Base-by-base conservation (phyloP, 2,113 vertebrate genomes). In the Labrus mixtus region DNA sequence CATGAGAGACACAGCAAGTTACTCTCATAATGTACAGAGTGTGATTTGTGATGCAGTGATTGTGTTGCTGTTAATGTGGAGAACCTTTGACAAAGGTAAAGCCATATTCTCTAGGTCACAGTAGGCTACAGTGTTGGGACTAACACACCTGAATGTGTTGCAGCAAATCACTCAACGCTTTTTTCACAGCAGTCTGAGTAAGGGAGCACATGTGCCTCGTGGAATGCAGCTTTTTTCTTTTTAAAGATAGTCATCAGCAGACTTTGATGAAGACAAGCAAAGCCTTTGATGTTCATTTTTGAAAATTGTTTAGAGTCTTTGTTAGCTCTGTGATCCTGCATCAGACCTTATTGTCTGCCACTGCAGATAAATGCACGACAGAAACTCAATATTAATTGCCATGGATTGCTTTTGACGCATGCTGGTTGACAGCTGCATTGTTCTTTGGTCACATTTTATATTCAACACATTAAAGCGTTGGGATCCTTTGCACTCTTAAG, bases 381-480 rank as follows among this genome's bases (percentile, higher is more conserved):
- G 94, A 95, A 96, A 94, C 94, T 96, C 95, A 95, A 96, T 95
- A 97, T 95, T 96, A 95, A 95, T 92, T 93, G 95, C 93, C 92
- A 91, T 95, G 92, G 94, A 94, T 96, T 94, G 95, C 92, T 92
- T 94, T 94, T 95, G 96, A 95, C 95, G 93, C 92, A 92, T 96
- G 95, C 94, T 94, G 95, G 88, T 93, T 96, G 96, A 96, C 96
- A 96, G 95, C 93, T 94, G 94, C 96, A 97, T 97, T 96, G 96
- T 97, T 97, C 96, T 96, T 89, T 93, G 94, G 95, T 96, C 95
- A 96, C 94, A 95, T 96, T 95, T 95, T 94, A 95, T 95, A 94
- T 96, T 97, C 95, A 96, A 95, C 96, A 96, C 95, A 97, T 97
- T 95, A 96, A 96, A 96, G 94, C 92, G 93, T 95, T 92, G 95